Conservation (phyloP, 2,888 invertebrate genomes). For the Tetragonisca angustula region DNA sequence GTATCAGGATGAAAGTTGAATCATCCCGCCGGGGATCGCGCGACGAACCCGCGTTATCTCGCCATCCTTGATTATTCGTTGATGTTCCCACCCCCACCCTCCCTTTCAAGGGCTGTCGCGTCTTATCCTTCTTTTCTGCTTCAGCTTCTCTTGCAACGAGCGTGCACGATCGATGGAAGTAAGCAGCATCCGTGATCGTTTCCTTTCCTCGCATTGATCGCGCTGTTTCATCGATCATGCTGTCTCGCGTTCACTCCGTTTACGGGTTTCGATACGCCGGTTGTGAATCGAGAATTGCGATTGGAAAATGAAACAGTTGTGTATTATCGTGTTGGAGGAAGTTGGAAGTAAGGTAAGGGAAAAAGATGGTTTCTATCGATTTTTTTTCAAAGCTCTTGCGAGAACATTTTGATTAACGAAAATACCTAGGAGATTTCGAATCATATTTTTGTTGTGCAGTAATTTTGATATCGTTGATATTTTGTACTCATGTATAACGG, state of each 20-base stretch:
- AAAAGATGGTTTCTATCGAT: too few species aligned
- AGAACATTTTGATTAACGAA: too few species aligned
- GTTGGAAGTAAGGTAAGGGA: too few species aligned
- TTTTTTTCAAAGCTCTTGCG: too few species aligned
- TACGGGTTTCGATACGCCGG: not conserved
- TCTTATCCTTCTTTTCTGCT: not conserved
- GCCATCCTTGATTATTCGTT: slow-evolving; percentile 47
- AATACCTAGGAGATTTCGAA: too few species aligned
- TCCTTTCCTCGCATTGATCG: not conserved
- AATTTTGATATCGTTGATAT: too few species aligned
- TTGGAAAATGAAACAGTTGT: too few species aligned
- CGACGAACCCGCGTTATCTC: slow-evolving; percentile 49
- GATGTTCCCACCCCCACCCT: not conserved
- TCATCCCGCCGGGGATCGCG: slow-evolving; percentile 26
- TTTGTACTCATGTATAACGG: too few species aligned
- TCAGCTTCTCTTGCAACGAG: not conserved
- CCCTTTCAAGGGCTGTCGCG: not conserved
- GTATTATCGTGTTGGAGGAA: too few species aligned
- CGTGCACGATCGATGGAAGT: not conserved
- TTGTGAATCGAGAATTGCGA: too few species aligned
- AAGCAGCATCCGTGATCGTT: not conserved
- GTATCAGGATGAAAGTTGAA: slow-evolving; percentile 55
- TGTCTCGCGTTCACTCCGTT: not conserved
- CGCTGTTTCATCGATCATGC: not conserved
- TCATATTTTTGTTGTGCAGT: too few species aligned